These are phyloP conservation scores for Melangyna quadrimaculata DNA, from an alignment of 2,888 invertebrate species.

Conservation along the genomic window DNA sequence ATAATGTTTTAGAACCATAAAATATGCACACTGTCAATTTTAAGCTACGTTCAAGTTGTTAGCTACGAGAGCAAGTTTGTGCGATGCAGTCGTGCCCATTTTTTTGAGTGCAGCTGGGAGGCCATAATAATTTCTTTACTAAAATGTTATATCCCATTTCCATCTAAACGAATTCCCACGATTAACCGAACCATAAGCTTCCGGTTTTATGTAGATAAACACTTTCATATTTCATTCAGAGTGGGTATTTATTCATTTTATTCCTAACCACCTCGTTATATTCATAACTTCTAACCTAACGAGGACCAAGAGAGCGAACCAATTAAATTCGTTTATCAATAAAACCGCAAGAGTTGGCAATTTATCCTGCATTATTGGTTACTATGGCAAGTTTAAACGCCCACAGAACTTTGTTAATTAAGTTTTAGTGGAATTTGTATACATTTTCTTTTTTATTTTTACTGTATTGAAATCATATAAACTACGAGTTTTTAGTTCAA, in stretches of 20 bases:
- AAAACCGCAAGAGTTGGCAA: conserved; percentile 8
- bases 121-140: neutral
- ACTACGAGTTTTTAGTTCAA: no score
- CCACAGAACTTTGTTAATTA: neutral
- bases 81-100: no score
- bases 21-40: no score
- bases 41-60: no score
- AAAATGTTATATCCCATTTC: neutral
- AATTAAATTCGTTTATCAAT: neutral
- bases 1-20: no score
- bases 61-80: no score
- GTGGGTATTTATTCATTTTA: neutral
- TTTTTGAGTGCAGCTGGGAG: neutral
- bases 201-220: no score
- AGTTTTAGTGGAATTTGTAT: neutral
- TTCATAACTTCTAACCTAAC: neutral
- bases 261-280: neutral
- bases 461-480: neutral
- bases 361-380: conserved; percentile 23
- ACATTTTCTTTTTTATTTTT: neutral
- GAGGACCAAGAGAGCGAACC: neutral
- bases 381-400: no score
- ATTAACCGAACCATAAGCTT: conserved; percentile 4
- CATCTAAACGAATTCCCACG: neutral
- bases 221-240: neutral